These are phyloP conservation scores for Motacilla tschutschensis DNA, from an alignment of 2,113 vertebrate species.

Conservation along the genomic window DNA sequence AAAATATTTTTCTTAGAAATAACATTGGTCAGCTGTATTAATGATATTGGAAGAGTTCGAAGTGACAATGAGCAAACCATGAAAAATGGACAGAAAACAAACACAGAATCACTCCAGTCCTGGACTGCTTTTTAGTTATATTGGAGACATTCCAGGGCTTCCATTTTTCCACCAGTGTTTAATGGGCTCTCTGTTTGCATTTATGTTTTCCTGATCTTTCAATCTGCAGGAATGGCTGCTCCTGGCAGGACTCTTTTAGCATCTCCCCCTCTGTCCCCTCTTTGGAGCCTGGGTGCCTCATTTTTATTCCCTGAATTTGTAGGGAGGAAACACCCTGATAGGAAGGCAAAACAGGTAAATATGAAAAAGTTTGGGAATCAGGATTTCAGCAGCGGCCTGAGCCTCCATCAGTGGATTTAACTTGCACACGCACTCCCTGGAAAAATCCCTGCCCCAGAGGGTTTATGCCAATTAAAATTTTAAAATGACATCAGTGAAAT, in stretches of 20 bases:
- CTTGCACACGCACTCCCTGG: conserved; percentile 35
- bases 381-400: neutral
- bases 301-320: neutral
- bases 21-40: conserved; percentile 48
- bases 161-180: conserved; percentile 63
- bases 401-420: conserved; percentile 17
- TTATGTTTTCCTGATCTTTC: conserved; percentile 61
- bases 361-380: neutral
- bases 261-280: neutral
- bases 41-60: conserved; percentile 40
- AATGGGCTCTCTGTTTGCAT: conserved; percentile 67
- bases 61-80: conserved; percentile 61
- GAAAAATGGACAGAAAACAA: conserved; percentile 66
- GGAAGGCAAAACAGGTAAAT: neutral
- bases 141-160: conserved; percentile 63
- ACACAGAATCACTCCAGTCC: conserved; percentile 51
- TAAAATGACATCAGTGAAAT: conserved; percentile 56
- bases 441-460: conserved; percentile 39
- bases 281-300: neutral
- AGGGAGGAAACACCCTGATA: neutral
- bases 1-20: conserved; percentile 52
- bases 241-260: neutral
- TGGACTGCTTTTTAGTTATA: conserved; percentile 55
- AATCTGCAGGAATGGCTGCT: conserved; percentile 29
- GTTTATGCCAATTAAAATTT: conserved; percentile 53